phyloP scores from a whole-genome alignment of 2,888 invertebrate genomes.

The Coleophora flavipennella region DNA sequence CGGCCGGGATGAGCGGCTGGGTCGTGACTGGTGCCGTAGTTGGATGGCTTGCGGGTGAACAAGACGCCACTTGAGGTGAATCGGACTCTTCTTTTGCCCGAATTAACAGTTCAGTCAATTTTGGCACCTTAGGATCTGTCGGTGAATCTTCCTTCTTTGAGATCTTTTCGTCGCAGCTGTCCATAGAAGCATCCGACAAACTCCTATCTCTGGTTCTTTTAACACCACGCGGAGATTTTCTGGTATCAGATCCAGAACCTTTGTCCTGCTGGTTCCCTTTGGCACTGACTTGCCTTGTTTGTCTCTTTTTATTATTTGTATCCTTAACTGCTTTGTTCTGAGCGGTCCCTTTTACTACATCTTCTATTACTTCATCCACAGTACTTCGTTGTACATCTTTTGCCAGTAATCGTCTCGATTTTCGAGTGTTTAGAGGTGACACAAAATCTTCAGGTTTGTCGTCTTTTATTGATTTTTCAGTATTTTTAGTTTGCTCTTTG shows the following conservation, averaged over 20 bases:
- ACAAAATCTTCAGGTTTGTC: constrained; percentile 75
- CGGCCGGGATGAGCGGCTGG: too few relatives aligned
- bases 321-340: constrained; percentile 26
- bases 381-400: constrained; percentile 82
- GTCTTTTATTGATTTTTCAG: constrained; percentile 47
- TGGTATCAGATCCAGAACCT: constrained; percentile 36
- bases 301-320: constrained; percentile 62
- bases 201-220: constrained; percentile 76
- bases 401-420: constrained; percentile 85
- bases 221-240: constrained; percentile 77
- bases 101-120: constrained; percentile 27
- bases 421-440: constrained; percentile 80
- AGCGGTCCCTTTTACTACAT: constrained; percentile 85
- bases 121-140: constrained; percentile 40
- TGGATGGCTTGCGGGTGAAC: too few relatives aligned
- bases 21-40: too few relatives aligned
- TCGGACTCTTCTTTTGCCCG: constrained; percentile 20
- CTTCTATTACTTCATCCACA: constrained; percentile 91
- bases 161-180: constrained; percentile 73
- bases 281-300: constrained; percentile 66
- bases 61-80: constrained; percentile 5
- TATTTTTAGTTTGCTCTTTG: constrained; percentile 20
- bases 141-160: constrained; percentile 37
- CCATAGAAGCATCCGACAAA: constrained; percentile 76
- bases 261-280: constrained; percentile 39